Evolutionary conservation across 2,113 vertebrate genomes (phyloP), one percentile per base, ranked within the genome.

Genomic region (Phylloscopus trochilus): DNA sequence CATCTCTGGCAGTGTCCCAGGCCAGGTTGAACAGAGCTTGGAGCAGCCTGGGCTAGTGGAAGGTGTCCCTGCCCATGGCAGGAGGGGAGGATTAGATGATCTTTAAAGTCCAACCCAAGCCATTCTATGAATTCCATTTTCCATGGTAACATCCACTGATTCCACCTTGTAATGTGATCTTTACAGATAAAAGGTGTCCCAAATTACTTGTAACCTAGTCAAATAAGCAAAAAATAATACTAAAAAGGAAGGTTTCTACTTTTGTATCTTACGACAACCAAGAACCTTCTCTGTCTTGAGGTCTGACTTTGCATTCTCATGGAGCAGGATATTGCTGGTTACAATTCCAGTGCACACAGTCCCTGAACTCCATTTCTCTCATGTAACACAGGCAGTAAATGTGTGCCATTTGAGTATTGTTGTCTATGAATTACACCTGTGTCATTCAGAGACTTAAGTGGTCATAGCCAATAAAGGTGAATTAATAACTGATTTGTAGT

Each of bases 381-480:
- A 28, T 47, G 18, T 5, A 93, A 90, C 15, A 11, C 47, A 67
- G 69, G 33, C 76, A 93, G 86, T 53, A 94, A 95, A 77, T 89
- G 53, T 92, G 53, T 90, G 28, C n/a, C 5, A 2, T 72, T 79
- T 53, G n/a, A 68, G 63, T 27, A 46, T 47, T 77, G 35, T 26
- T 73, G 51, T 35, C 33, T 77, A 14, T 85, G 55, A 85, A 72
- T 93, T 87, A 74, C 24, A 83, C 59, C 79, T 46, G 31, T 90
- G 83, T 74, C 88, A 93, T 83, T 93, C 94, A 89, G 72, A 84
- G 76, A 83, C 82, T 62, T 73, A 78, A 92, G 49, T 81, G 56
- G 47, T 27, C 56, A 47, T 41, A 72, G 86, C 72, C 88, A 89
- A 58, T 87, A 85, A 77, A 91, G 74, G 72, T 67, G 31, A 80